Base-by-base conservation (phyloP, 2,888 invertebrate genomes). In the Stictocephala bisonia region DNA sequence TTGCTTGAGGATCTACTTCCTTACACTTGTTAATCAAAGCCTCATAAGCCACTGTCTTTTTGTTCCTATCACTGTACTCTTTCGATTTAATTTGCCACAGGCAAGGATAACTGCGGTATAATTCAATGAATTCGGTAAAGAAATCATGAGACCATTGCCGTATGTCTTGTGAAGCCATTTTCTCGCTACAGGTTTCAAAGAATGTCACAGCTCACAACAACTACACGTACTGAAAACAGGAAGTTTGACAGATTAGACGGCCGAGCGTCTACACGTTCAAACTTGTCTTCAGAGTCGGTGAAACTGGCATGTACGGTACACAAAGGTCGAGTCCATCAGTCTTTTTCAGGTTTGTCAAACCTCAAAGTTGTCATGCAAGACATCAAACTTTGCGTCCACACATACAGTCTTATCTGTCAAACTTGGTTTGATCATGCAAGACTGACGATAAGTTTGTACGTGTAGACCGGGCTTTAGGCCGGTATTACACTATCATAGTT, bases 321-420 rank as follows among this genome's bases (percentile, higher is more conserved):
- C 41, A 66, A 35, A 1, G 66, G 66, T 66, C 44, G 26, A 2
- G 66, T 1, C 35, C 48, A 44, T 66, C 44, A 41, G 26, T 66
- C 66, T 66, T 66, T 66, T 44, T 0, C 27, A n/a, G 66, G 66
- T 66, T 66, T 66, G 48, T 44, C 66, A 66, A 66, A 44, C 24
- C 44, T 41, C 13, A 11, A 44, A 9, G 41, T 66, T n/a, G 3
- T 64, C 64, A 64, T 40, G 64, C 64, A 64, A 64, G 40, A 64
- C 40, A 22, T 64, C 64, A 64, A 64, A 64, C 13, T 13, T 40
- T 1, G 15, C 22, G 40, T 64, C 41, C 40, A 64, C 41, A 64
- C 64, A 18, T 41, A 64, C 41, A 64, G 40, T 60, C 40, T 60
- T 60, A 35, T 31, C 31, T 60, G 20, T 31, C 60, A 60, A 60